phyloP scores from a whole-genome alignment of 1,140 invertebrate genomes.

The Zophobas atratus region DNA sequence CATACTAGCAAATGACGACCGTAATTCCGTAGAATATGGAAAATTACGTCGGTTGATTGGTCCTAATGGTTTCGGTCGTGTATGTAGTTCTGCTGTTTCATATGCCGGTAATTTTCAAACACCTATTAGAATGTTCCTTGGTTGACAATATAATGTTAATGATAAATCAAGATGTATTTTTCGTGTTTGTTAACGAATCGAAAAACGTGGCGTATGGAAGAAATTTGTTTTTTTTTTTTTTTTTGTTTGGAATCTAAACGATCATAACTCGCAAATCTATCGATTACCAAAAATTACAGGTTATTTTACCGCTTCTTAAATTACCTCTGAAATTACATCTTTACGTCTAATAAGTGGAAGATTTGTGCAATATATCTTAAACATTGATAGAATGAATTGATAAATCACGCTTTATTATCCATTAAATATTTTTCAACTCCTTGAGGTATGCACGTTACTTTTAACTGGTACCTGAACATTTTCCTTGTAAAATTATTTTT shows the following conservation, averaged over 20 bases:
- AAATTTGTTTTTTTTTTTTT: not conserved
- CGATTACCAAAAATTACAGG: conserved; percentile 30
- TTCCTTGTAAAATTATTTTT: too few species aligned
- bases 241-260: conserved; percentile 1
- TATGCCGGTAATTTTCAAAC: too few species aligned
- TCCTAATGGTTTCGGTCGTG: not conserved
- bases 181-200: conserved; percentile 19
- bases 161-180: conserved; percentile 5
- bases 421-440: too few species aligned
- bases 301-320: conserved; percentile 30
- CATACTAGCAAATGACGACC: not conserved
- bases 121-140: too few species aligned
- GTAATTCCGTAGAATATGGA: not conserved
- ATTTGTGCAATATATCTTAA: too few species aligned
- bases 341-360: conserved; percentile 8
- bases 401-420: too few species aligned
- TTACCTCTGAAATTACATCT: conserved; percentile 21
- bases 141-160: not conserved
- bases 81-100: not conserved
- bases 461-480: too few species aligned
- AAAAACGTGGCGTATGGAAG: conserved; percentile 14
- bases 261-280: conserved; percentile 22
- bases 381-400: too few species aligned
- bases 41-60: too few species aligned
- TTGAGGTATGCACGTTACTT: too few species aligned